Evolutionary conservation across 2,113 vertebrate species (phyloP), one percentile per base, ranked within the genome.

Genomic region (Carassius auratus): DNA sequence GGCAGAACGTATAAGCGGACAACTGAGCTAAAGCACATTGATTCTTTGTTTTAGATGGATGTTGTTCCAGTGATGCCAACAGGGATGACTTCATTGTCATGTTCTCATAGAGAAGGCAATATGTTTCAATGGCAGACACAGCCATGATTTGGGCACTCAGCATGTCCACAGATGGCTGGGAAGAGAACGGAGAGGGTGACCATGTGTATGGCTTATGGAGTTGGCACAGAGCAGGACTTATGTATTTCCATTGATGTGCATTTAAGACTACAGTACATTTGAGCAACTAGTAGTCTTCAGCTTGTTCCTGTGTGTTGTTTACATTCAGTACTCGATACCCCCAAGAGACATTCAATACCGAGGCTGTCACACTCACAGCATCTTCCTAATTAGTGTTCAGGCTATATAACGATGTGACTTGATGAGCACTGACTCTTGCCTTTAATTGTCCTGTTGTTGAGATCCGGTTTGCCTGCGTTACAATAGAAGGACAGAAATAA

Each of bases 341-440:
- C 55, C 52, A 61, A 23, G 77, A 64, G 57, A 80, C 7, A 64
- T 45, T 64, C 57, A 68, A 30, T 45, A 81, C 23, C 2, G n/a
- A 30, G 79, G n/a, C 62, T 81, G 79, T 68, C 79, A 81, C 5
- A 30, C 61, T 81, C 62, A 52, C 62, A 81, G 79, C 79, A 5
- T 81, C 42, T 68, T 81, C 42, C 61, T 81, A 26, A 68, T 81
- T 81, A 81, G 79, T 68, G 79, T 17, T 66, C 45, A 81, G 61
- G 38, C 62, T 52, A 26, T 48, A 50, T 66, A 66, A 68, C 42
- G 14, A 26, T 80, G 57, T 80, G 77, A 8, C 59, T 80, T 80
- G 77, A 80, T 80, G 19, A 45, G 77, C 77, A 80, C 57, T 26
- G 77, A 80, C 57, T 81, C 64, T 50, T 81, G 45, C 30, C 48